These are phyloP conservation scores for Botia almorhae DNA, from an alignment of 2,797 vertebrate genomes.

Conservation along the genomic window DNA sequence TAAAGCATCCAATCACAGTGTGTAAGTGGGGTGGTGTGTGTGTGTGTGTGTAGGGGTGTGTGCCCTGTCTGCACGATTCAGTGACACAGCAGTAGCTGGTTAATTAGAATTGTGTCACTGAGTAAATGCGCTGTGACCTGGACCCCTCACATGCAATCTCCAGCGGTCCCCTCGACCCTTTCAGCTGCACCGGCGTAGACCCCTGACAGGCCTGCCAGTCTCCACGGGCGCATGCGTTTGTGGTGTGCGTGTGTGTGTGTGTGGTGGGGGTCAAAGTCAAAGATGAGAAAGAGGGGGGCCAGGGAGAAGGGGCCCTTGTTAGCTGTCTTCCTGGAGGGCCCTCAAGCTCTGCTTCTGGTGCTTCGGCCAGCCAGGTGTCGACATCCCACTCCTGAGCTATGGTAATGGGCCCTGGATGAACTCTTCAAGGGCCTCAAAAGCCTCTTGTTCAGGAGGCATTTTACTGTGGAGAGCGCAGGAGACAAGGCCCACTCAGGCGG, in stretches of 20 bases:
- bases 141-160: slow-evolving; percentile 66
- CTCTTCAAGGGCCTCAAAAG: slow-evolving; percentile 77
- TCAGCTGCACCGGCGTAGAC: slow-evolving; percentile 52
- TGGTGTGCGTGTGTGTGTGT: slow-evolving; percentile 17
- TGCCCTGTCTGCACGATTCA: slow-evolving; percentile 62
- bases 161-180: slow-evolving; percentile 62
- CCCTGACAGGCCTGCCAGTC: slow-evolving; percentile 53
- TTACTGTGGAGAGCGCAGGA: slow-evolving; percentile 31
- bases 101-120: slow-evolving; percentile 89
- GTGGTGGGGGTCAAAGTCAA: slow-evolving; percentile 34
- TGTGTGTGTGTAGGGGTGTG: slow-evolving; percentile 8
- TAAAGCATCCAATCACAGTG: slow-evolving; percentile 8
- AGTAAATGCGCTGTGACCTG: slow-evolving; percentile 86
- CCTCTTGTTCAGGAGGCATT: slow-evolving; percentile 60
- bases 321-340: slow-evolving; percentile 60
- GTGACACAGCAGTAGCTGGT: slow-evolving; percentile 85
- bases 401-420: slow-evolving; percentile 78
- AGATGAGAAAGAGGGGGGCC: slow-evolving; percentile 16
- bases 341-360: slow-evolving; percentile 60
- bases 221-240: slow-evolving; percentile 40
- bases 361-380: slow-evolving; percentile 59
- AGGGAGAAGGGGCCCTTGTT: slow-evolving; percentile 53
- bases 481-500: slow-evolving; percentile 19
- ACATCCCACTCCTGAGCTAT: slow-evolving; percentile 66
- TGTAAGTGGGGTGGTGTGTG: slow-evolving; percentile 23